Percentiles rank a stretch among this genome's conserved stretches.
These are phyloP conservation scores for Sternarchorhynchus goeldii DNA, from an alignment of 2,797 vertebrate species.

Conservation along the genomic window DNA sequence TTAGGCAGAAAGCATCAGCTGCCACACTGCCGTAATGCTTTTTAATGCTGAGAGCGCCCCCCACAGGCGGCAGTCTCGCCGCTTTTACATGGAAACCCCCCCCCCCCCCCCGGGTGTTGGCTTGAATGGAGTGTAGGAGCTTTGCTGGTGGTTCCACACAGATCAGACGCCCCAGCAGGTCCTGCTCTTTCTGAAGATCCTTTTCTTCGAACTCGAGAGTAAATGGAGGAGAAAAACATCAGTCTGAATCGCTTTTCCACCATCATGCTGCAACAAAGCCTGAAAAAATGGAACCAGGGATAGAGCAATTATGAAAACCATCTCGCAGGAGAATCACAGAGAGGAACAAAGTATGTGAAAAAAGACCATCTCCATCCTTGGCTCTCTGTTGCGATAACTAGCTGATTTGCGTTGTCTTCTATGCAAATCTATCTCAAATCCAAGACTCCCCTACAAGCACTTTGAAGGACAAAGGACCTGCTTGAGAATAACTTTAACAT, in stretches of 20 bases:
- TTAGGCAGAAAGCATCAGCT: constrained; percentile 65
- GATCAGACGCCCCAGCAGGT: constrained; percentile 58
- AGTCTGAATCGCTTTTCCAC: too few species aligned
- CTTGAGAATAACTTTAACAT: not conserved
- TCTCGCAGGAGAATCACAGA: constrained; percentile 3
- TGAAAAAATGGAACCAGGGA: constrained; percentile 55
- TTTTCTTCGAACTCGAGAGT: constrained; percentile 5
- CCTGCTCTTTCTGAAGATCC: constrained; percentile 61
- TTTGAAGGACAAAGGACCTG: constrained; percentile 24
- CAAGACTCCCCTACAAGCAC: constrained; percentile 16
- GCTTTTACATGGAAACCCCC: constrained; percentile 76
- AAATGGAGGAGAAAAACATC: not conserved
- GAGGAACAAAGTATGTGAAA: constrained; percentile 25
- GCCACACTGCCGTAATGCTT: constrained; percentile 70
- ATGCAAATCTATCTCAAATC: constrained; percentile 29
- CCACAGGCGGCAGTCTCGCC: constrained; percentile 70
- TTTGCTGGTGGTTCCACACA: not conserved
- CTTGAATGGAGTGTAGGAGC: constrained; percentile 74
- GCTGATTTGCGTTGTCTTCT: constrained; percentile 48
- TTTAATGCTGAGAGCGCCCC: constrained; percentile 76
- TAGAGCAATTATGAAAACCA: constrained; percentile 62
- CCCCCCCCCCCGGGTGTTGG: constrained; percentile 58
- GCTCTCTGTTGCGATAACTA: constrained; percentile 45
- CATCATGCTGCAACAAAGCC: constrained; percentile 49
- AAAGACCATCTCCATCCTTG: constrained; percentile 43